Conservation (phyloP, 2,113 vertebrate genomes). For the Chlamydotis undulata region DNA sequence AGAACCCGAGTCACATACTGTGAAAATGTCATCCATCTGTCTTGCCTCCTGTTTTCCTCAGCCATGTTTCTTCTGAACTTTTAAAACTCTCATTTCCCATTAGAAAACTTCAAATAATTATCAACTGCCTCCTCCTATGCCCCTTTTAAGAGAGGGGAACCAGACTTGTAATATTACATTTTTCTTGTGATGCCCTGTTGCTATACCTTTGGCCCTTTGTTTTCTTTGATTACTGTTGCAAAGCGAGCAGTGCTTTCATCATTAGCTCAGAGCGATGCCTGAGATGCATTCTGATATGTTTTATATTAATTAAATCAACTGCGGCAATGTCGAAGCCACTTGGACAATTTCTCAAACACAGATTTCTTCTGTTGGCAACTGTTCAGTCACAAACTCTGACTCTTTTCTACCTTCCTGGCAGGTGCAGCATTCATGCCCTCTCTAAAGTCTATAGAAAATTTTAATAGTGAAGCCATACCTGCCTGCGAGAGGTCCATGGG, state of each 20-base stretch:
- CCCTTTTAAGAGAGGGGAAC: background rate
- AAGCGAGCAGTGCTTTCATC: background rate
- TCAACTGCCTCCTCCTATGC: background rate
- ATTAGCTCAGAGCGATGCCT: background rate
- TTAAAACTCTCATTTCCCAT: background rate
- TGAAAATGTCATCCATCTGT: background rate
- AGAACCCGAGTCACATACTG: background rate
- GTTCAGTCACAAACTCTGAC: rapidly evolving
- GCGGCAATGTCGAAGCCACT: background rate
- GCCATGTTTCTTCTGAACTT: background rate
- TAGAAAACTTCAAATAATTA: background rate
- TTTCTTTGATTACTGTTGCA: background rate
- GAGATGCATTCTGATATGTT: background rate
- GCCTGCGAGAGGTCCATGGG: background rate
- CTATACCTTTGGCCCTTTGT: background rate
- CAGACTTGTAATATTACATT: background rate
- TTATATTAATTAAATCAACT: background rate
- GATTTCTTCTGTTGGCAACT: background rate
- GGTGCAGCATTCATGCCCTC: background rate
- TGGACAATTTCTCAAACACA: background rate
- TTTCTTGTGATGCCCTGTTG: background rate
- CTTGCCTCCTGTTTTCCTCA: background rate
- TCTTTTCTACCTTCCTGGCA: background rate
- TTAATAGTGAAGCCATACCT: background rate
- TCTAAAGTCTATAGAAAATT: background rate